Conservation (phyloP, 2,888 invertebrate genomes). For the Zygaena filipendulae region DNA sequence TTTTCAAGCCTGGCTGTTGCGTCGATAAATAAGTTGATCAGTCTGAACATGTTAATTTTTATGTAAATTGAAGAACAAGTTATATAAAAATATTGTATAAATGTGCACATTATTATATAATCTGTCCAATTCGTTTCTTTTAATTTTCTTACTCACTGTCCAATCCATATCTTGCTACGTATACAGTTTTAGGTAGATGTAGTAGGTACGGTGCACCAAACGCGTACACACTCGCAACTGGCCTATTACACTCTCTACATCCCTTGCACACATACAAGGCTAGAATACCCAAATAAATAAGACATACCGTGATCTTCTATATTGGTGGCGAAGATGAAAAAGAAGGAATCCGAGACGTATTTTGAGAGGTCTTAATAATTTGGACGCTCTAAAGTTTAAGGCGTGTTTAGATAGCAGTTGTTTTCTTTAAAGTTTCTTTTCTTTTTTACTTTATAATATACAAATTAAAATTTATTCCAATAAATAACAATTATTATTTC, state of each 20-base stretch:
- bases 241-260: conserved; percentile 29
- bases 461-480: no score
- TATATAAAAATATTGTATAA: no score
- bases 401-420: conserved; percentile 8
- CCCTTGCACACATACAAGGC: conserved; percentile 27
- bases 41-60: no score
- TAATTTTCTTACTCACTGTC: conserved; percentile 16
- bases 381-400: conserved; percentile 16
- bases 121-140: no score
- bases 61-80: no score
- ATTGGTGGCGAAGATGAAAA: conserved; percentile 14
- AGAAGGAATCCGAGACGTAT: conserved; percentile 18
- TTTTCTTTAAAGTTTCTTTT: no score
- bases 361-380: conserved; percentile 22
- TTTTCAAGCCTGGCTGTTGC: no score
- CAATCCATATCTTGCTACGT: conserved; percentile 22
- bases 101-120: no score
- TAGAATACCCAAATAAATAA: conserved; percentile 21
- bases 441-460: no score
- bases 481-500: no score
- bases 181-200: conserved; percentile 17
- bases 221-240: conserved; percentile 26
- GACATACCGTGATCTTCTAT: conserved; percentile 21
- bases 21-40: no score
- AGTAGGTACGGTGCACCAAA: conserved; percentile 29